Conservation (phyloP, 2,797 vertebrate genomes). For the Otolemur crassicaudatus region DNA sequence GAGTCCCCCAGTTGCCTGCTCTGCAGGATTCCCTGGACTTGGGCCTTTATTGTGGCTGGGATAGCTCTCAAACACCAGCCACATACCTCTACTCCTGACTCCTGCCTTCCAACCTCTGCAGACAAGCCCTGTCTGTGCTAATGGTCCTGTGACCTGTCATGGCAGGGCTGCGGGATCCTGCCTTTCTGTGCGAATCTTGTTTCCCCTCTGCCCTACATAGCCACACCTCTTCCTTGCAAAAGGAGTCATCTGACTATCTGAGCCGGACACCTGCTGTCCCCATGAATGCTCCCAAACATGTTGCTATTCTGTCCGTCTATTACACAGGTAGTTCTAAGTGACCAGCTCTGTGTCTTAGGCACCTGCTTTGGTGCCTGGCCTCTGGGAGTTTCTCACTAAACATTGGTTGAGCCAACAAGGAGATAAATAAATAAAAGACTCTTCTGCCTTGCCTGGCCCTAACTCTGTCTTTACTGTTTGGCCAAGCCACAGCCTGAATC, state of each 20-base stretch:
- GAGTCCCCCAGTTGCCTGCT: background rate
- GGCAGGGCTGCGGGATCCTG: rapidly evolving
- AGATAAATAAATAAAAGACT: background rate
- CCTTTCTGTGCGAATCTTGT: background rate
- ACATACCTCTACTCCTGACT: background rate
- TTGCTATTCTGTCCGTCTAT: background rate
- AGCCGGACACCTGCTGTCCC: background rate
- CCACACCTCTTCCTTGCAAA: background rate
- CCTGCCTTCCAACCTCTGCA: background rate
- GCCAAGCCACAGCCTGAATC: background rate
- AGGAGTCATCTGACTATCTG: rapidly evolving
- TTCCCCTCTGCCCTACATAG: too few species aligned
- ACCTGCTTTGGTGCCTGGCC: background rate
- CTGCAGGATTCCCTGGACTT: background rate
- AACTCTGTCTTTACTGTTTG: background rate
- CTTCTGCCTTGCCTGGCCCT: background rate
- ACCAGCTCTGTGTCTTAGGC: background rate
- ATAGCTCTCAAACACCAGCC: background rate
- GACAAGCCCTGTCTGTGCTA: background rate
- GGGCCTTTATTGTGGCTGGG: background rate
- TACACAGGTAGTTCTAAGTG: background rate
- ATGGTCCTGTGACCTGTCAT: background rate
- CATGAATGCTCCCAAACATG: background rate
- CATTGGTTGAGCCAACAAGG: background rate
- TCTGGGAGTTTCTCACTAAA: background rate